Conservation (phyloP, 2,888 invertebrate species). For the Anodontia alba region DNA sequence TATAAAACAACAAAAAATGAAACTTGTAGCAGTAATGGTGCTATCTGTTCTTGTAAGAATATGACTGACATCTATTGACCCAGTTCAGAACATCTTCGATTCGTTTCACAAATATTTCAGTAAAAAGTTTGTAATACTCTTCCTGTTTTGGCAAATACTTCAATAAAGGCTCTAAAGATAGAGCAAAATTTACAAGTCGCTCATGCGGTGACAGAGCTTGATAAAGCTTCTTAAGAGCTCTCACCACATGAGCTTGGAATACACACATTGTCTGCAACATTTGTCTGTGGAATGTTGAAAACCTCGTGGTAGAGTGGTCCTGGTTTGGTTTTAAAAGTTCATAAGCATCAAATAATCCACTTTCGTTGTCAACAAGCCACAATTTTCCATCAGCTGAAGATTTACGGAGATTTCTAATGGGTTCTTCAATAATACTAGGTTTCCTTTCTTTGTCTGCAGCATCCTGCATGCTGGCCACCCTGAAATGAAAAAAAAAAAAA, state of each 20-base stretch:
- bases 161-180: slow-evolving; percentile 67
- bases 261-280: slow-evolving; percentile 83
- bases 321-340: slow-evolving; percentile 72
- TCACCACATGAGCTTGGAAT: slow-evolving; percentile 78
- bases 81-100: slow-evolving; percentile 66
- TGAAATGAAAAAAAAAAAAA: slow-evolving; percentile 61
- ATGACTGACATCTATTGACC: slow-evolving; percentile 61
- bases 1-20: too few species aligned
- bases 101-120: slow-evolving; percentile 64
- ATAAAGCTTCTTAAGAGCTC: slow-evolving; percentile 61
- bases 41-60: too few species aligned
- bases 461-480: slow-evolving; percentile 85
- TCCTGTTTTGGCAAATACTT: slow-evolving; percentile 56
- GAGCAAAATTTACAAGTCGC: slow-evolving; percentile 65
- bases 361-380: slow-evolving; percentile 85
- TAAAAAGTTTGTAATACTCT: slow-evolving; percentile 57
- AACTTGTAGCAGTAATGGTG: too few species aligned
- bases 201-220: slow-evolving; percentile 58
- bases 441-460: slow-evolving; percentile 82
- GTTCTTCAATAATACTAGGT: slow-evolving; percentile 80
- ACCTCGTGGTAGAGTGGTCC: slow-evolving; percentile 61
- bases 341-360: slow-evolving; percentile 84
- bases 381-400: slow-evolving; percentile 78
- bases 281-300: slow-evolving; percentile 78
- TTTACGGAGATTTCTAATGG: slow-evolving; percentile 83